A percentile compares a stretch with the other conserved stretches of the same genome.
These are phyloP conservation scores for Clupea harengus DNA, from an alignment of 2,113 vertebrate species.

Conservation along the genomic window DNA sequence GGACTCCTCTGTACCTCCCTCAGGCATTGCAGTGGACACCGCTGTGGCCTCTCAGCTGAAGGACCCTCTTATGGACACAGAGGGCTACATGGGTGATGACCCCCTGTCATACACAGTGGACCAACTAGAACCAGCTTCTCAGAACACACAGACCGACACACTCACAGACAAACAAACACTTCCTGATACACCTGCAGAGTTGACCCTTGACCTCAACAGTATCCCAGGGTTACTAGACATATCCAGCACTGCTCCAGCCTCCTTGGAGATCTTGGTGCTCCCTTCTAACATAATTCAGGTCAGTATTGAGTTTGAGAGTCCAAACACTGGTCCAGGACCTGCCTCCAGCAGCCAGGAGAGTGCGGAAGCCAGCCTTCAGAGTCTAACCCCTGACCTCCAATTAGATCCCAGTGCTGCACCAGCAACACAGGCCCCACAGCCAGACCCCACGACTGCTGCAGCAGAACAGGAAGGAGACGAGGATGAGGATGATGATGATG, in stretches of 20 bases:
- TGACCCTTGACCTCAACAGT: neutral
- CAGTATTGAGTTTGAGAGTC: neutral
- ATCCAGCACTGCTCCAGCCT: neutral
- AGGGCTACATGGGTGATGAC: neutral
- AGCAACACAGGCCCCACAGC: neutral
- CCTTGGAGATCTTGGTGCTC: neutral
- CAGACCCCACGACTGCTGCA: neutral
- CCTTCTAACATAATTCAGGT: neutral
- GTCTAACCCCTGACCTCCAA: neutral
- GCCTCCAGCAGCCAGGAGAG: constrained; percentile 28
- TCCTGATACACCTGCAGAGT: neutral
- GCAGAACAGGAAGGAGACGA: neutral
- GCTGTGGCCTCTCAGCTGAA: neutral
- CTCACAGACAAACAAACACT: neutral
- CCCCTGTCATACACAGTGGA: neutral
- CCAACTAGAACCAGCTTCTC: neutral
- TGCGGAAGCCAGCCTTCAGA: neutral
- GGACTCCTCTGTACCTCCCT: neutral
- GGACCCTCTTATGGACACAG: neutral
- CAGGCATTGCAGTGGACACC: neutral
- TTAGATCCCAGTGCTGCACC: neutral
- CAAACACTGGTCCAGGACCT: neutral
- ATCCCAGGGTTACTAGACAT: neutral
- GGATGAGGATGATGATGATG: neutral
- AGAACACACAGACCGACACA: neutral